phyloP scores from a whole-genome alignment of 2,113 vertebrate genomes.

The Euleptes europaea region DNA sequence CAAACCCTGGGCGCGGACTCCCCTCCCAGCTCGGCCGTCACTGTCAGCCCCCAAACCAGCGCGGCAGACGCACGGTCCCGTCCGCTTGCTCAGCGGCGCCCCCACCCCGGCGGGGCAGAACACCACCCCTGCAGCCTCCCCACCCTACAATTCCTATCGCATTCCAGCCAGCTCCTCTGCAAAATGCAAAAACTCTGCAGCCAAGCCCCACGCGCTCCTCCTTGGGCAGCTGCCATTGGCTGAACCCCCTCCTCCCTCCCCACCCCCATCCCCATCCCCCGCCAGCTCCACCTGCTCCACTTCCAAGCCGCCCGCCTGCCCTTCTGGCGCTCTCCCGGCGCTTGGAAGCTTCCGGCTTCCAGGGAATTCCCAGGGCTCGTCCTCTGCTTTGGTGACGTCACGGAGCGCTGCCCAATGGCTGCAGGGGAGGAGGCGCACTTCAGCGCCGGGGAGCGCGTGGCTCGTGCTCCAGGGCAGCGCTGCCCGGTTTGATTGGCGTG shows the following conservation, averaged over 20 bases:
- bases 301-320: neutral
- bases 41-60: neutral
- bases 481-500: no score
- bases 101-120: constrained; percentile 16
- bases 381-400: constrained; percentile 2
- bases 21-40: no score
- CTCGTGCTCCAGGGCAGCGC: no score
- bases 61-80: constrained; percentile 26
- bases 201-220: neutral
- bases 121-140: fast-evolving
- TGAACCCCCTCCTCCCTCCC: neutral
- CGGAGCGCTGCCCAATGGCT: neutral
- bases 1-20: no score
- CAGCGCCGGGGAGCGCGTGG: no score
- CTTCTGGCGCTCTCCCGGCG: neutral
- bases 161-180: neutral
- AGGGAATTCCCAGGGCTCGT: neutral
- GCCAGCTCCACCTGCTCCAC: neutral
- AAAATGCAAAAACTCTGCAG: no score
- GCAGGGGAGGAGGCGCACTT: neutral
- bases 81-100: constrained; percentile 26
- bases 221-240: neutral
- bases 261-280: no score
- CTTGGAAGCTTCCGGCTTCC: constrained; percentile 8
- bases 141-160: no score